Evolutionary conservation across 2,113 vertebrate genomes (phyloP).

Genomic region (mouse (Mus musculus)): DNA sequence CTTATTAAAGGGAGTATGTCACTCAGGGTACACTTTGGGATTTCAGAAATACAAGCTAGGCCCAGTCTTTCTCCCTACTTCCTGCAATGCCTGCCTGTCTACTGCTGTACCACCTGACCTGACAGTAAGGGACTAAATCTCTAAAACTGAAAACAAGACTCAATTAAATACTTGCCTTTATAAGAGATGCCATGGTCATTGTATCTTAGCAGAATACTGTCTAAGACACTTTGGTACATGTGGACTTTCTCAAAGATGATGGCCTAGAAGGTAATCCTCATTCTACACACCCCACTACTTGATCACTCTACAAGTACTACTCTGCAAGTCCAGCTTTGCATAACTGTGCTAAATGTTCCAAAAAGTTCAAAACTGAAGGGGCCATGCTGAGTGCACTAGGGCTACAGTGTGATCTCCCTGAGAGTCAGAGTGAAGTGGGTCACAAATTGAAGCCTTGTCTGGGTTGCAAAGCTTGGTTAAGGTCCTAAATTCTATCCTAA

Average conservation of each 20-base stretch:
- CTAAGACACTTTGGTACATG: not conserved
- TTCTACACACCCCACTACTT: not conserved
- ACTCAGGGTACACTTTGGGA: not conserved
- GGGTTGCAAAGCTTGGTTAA: not conserved
- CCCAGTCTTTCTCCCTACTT: not conserved
- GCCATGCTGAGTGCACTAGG: not conserved
- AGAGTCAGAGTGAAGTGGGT: not conserved
- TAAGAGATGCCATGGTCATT: not conserved
- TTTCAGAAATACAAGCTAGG: not conserved
- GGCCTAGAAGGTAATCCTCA: not conserved
- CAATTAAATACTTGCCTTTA: not conserved
- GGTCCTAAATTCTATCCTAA: not conserved
- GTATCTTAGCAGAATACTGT: not conserved
- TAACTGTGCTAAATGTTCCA: not conserved
- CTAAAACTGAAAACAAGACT: not conserved
- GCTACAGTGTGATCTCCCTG: not conserved
- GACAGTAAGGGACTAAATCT: too few relatives aligned
- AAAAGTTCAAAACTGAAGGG: not conserved
- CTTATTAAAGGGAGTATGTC: not conserved
- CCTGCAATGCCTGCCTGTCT: not conserved
- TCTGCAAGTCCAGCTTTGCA: not conserved
- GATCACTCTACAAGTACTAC: slow-evolving; percentile 19
- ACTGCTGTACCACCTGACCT: not conserved
- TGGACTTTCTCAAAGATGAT: not conserved
- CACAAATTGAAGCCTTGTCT: not conserved